Base-by-base conservation (phyloP, 2,113 vertebrate species). In the Anarhynchus alexandrinus region DNA sequence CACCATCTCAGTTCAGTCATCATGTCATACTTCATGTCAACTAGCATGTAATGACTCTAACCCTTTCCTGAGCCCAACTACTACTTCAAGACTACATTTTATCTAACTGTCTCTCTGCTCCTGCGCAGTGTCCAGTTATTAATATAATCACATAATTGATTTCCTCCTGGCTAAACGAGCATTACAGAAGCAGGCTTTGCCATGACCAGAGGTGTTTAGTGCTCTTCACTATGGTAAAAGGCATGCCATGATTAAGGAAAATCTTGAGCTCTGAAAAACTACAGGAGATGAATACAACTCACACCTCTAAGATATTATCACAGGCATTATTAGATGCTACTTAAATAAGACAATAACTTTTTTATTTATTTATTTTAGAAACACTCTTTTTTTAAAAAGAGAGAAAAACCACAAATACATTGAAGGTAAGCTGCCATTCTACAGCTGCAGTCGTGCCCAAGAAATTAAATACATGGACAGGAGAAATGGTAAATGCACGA, bases 361-460 rank as follows among this genome's bases (percentile, higher is more conserved):
- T 69, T 73, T 15, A 38, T 42, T 70, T 29, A 7, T 69, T 69
- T 80, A 27, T 66, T 79, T 85, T 14, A 71, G 42, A 85, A 95
- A 51, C 12, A 10, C 2, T 66, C 1, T 42, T 58, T 78, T 78
- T 40, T 34, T 14, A 20, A 38, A 88, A 64, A 59, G 6, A 79
- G 76, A 89, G 14, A 21, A 89, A 86, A 77, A 5, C 0, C 4
- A 16, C 4, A 6, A 58, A 43, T 3, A 70, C 0, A 0, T 49
- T 49, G 20, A 87, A 62, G 54, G 12, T 18, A 58, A 57, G 29
- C 34, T 30, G 72, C 27, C 30, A 10, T n/a, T 82, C 38, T 49
- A 52, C 47, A 25, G 49, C 36, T 49, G 54, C 17, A 36, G 17
- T 12, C 54, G 14, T 4, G 27, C 17, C 47, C 15, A 79, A 40